phyloP scores from a whole-genome alignment of 2,888 invertebrate genomes.

The Spialia ferax region DNA sequence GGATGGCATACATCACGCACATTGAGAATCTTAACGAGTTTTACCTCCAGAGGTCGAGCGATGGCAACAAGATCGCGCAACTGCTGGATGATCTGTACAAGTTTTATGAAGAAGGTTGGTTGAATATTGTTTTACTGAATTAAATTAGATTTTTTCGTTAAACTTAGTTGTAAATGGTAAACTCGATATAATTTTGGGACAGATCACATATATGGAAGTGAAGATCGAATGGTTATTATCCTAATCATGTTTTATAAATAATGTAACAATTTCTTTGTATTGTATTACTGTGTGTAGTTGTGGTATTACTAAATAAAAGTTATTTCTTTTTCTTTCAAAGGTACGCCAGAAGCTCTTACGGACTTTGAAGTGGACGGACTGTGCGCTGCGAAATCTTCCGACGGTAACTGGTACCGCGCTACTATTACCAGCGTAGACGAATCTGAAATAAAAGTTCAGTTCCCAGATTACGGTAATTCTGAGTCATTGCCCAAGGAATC shows the following conservation, averaged over 20 bases:
- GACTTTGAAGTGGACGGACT: constrained; percentile 80
- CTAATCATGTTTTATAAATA: neutral
- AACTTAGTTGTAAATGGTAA: no score
- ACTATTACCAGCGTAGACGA: constrained; percentile 79
- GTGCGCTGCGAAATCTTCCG: constrained; percentile 88
- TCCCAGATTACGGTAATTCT: constrained; percentile 90
- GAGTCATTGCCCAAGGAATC: constrained; percentile 82
- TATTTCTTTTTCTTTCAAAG: constrained; percentile 51
- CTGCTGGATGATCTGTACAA: constrained; percentile 87
- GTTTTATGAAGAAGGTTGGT: constrained; percentile 78
- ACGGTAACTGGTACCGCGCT: constrained; percentile 91
- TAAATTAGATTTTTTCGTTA: neutral
- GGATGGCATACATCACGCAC: constrained; percentile 86
- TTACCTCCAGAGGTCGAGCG: constrained; percentile 87
- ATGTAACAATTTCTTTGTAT: neutral
- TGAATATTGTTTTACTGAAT: neutral
- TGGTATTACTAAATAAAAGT: neutral
- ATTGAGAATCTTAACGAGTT: constrained; percentile 86
- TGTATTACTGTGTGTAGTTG: neutral
- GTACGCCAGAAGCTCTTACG: constrained; percentile 68
- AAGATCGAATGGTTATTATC: no score
- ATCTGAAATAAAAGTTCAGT: constrained; percentile 82
- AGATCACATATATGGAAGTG: no score
- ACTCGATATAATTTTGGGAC: no score
- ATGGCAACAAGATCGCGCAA: constrained; percentile 79